These are phyloP conservation scores for Neodiprion fabricii DNA, from an alignment of 1,140 invertebrate species.

Conservation along the genomic window DNA sequence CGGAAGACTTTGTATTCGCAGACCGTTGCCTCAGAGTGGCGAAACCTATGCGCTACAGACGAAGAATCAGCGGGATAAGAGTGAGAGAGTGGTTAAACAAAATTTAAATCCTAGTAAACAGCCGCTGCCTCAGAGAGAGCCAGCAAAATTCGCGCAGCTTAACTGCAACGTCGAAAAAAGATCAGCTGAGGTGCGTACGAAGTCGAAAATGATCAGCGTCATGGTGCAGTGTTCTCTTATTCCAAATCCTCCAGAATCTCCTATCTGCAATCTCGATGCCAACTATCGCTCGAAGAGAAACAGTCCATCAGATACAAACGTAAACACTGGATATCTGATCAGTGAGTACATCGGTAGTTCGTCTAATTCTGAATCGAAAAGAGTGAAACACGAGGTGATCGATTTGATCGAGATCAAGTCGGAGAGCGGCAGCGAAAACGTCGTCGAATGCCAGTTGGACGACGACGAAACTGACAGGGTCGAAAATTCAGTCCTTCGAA, in stretches of 20 bases:
- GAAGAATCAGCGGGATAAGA: not conserved
- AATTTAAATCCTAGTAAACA: not conserved
- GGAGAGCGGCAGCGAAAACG: slow-evolving; percentile 26
- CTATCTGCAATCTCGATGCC: no score
- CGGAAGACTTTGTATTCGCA: not conserved
- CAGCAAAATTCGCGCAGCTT: not conserved
- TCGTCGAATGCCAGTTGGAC: not conserved
- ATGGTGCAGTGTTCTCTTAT: slow-evolving; percentile 46
- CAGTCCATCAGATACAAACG: no score
- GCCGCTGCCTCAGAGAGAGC: not conserved
- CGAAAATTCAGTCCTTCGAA: not conserved
- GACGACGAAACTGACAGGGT: slow-evolving; percentile 17
- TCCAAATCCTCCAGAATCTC: slow-evolving; percentile 20
- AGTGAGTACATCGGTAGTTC: not conserved
- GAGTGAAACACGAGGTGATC: slow-evolving; percentile 38
- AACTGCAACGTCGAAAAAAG: not conserved
- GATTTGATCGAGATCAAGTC: slow-evolving; percentile 45
- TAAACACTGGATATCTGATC: not conserved
- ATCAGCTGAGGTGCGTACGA: not conserved
- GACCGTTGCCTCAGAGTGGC: not conserved
- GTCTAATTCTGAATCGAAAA: not conserved
- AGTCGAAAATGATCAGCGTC: slow-evolving; percentile 36
- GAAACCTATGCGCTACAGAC: not conserved
- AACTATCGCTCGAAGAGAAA: no score
- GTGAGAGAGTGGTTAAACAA: no score